Conservation (phyloP, 2,113 vertebrate species). For the Phylloscopus whistleri region DNA sequence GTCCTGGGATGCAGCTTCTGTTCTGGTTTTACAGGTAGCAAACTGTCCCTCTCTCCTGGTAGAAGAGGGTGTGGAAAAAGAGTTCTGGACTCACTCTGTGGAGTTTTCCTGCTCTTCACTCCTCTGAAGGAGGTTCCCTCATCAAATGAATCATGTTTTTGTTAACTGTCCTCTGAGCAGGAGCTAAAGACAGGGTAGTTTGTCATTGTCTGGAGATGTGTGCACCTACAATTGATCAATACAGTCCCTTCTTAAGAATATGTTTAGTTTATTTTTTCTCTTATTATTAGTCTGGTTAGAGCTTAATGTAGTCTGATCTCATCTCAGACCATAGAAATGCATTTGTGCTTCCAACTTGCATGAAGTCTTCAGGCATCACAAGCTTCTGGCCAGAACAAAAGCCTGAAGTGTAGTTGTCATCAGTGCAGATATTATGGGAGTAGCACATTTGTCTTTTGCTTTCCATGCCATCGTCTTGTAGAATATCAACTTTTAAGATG, state of each 20-base stretch:
- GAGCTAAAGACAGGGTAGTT: neutral
- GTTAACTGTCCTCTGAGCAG: neutral
- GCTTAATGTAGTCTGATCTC: neutral
- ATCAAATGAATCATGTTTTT: neutral
- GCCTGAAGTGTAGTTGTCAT: neutral
- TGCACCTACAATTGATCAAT: neutral
- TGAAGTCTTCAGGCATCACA: neutral
- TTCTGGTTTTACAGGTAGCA: neutral
- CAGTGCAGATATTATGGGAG: neutral
- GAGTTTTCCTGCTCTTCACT: neutral
- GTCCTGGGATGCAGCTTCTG: neutral
- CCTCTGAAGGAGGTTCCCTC: neutral
- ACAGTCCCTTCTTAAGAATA: neutral
- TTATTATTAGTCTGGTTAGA: neutral
- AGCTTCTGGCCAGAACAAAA: neutral
- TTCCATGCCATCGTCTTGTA: neutral
- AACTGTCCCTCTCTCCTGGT: neutral
- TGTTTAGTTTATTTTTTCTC: neutral
- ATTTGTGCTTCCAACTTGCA: neutral
- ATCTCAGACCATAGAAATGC: neutral
- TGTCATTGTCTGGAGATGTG: neutral
- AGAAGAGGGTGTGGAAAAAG: neutral
- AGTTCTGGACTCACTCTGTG: neutral
- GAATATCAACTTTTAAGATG: neutral
- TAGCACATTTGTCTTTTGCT: neutral